Conservation (phyloP, 2,888 invertebrate species). For the Eupeodes luniger region DNA sequence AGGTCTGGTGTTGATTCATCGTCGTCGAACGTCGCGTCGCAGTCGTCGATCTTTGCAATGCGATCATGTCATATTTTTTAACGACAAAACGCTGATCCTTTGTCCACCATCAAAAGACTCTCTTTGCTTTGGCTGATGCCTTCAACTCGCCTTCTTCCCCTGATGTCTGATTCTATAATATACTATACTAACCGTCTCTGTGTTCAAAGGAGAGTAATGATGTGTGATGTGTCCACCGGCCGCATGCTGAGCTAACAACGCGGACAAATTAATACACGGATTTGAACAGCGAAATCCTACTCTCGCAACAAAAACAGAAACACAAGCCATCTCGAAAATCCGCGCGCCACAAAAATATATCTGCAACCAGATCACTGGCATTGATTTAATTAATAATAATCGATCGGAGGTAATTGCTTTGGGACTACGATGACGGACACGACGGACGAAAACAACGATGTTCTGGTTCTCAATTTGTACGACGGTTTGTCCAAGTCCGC, state of each 20-base stretch:
- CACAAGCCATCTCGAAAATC: not conserved
- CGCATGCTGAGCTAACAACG: slow-evolving; percentile 76
- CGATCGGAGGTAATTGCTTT: slow-evolving; percentile 74
- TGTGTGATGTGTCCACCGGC: slow-evolving; percentile 76
- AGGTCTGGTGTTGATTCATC: no score
- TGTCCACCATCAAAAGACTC: slow-evolving; percentile 39
- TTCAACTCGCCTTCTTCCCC: not conserved
- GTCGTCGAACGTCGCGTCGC: no score
- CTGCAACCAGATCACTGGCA: slow-evolving; percentile 63
- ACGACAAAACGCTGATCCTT: slow-evolving; percentile 76
- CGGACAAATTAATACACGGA: slow-evolving; percentile 74
- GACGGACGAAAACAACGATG: slow-evolving; percentile 42
- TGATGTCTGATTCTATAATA: not conserved
- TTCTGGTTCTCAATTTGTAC: slow-evolving; percentile 74
- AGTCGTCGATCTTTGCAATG: slow-evolving; percentile 58
- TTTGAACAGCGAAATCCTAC: slow-evolving; percentile 52
- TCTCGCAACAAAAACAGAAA: slow-evolving; percentile 27
- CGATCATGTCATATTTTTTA: slow-evolving; percentile 76
- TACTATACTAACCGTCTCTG: not conserved
- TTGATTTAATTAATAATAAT: slow-evolving; percentile 77
- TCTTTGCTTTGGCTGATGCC: slow-evolving; percentile 21
- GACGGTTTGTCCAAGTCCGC: slow-evolving; percentile 64
- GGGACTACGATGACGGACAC: slow-evolving; percentile 39
- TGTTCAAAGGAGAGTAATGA: slow-evolving; percentile 66
- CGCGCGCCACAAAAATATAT: slow-evolving; percentile 22